Evolutionary conservation across 2,888 invertebrate species (phyloP).

Genomic region (Orthosia gracilis): DNA sequence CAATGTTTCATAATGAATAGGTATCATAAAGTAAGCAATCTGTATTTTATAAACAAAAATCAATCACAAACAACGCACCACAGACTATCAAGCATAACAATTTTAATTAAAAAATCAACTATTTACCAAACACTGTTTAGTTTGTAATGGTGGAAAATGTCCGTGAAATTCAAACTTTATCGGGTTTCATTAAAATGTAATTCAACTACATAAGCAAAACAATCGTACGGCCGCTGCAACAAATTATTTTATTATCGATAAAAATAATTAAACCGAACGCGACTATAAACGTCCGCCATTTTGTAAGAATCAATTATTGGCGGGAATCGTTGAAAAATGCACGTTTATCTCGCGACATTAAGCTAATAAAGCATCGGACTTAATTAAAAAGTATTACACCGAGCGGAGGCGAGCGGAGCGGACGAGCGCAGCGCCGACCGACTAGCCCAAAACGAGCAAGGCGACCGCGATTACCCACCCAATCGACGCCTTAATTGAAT

Average conservation of each 20-base stretch:
- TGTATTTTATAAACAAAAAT: conserved; percentile 80
- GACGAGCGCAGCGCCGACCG: conserved; percentile 73
- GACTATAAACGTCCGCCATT: conserved; percentile 71
- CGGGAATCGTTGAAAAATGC: conserved; percentile 78
- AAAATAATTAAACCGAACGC: conserved; percentile 75
- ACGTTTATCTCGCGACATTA: conserved; percentile 85
- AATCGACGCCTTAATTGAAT: conserved; percentile 88
- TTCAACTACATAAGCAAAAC: conserved; percentile 76
- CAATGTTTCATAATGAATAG: conserved; percentile 52
- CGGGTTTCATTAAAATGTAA: conserved; percentile 85
- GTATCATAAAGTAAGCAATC: conserved; percentile 56
- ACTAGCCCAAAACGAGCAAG: conserved; percentile 81
- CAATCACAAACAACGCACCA: conserved; percentile 75
- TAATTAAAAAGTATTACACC: conserved; percentile 88
- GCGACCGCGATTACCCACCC: conserved; percentile 78
- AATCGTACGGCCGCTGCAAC: conserved; percentile 67
- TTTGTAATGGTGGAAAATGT: conserved; percentile 88
- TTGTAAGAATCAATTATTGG: conserved; percentile 77
- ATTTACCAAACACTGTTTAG: conserved; percentile 89
- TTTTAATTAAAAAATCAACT: conserved; percentile 90
- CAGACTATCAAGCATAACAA: conserved; percentile 77
- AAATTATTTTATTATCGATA: conserved; percentile 81
- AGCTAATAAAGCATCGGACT: conserved; percentile 91
- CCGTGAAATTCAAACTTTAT: conserved; percentile 89
- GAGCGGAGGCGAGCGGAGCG: conserved; percentile 69